These are phyloP conservation scores for Flexamia atlantica DNA, from an alignment of 2,888 invertebrate genomes.

Conservation along the genomic window DNA sequence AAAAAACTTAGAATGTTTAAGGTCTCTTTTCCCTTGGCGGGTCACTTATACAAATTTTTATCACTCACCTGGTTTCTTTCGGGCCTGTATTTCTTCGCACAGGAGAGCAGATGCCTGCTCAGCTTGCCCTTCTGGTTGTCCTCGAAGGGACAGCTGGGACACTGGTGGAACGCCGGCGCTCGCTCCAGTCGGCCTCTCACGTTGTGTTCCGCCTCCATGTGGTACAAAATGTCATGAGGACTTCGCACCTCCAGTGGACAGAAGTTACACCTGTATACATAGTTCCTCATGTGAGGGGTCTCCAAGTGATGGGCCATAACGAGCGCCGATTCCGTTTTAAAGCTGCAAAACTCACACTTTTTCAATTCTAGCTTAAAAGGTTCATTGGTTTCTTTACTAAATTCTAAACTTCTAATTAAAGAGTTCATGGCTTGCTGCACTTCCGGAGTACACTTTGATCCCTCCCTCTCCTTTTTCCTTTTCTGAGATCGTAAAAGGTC, in stretches of 20 bases:
- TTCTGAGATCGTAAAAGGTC: constrained; percentile 93
- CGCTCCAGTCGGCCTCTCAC: constrained; percentile 90
- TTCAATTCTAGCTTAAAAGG: constrained; percentile 86
- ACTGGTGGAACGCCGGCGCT: constrained; percentile 93
- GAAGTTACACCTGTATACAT: constrained; percentile 90
- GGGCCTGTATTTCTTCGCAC: constrained; percentile 93
- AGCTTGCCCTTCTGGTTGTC: constrained; percentile 95
- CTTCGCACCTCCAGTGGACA: constrained; percentile 89
- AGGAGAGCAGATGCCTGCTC: constrained; percentile 91
- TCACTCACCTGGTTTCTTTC: constrained; percentile 84
- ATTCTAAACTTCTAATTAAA: constrained; percentile 90
- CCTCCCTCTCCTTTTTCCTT: constrained; percentile 87
- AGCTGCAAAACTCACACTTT: constrained; percentile 93
- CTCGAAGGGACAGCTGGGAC: constrained; percentile 95
- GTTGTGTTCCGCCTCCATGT: constrained; percentile 95
- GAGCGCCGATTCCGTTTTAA: constrained; percentile 91
- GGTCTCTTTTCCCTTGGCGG: too few species aligned
- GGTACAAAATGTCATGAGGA: constrained; percentile 92
- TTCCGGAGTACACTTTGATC: constrained; percentile 79
- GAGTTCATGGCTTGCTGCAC: constrained; percentile 89
- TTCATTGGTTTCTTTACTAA: constrained; percentile 91
- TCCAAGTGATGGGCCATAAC: constrained; percentile 93
- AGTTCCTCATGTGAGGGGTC: constrained; percentile 94
- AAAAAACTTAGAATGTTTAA: too few species aligned
- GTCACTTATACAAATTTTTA: too few species aligned